These are phyloP conservation scores for Seladonia tumulorum DNA, from an alignment of 2,888 invertebrate species.

Conservation along the genomic window DNA sequence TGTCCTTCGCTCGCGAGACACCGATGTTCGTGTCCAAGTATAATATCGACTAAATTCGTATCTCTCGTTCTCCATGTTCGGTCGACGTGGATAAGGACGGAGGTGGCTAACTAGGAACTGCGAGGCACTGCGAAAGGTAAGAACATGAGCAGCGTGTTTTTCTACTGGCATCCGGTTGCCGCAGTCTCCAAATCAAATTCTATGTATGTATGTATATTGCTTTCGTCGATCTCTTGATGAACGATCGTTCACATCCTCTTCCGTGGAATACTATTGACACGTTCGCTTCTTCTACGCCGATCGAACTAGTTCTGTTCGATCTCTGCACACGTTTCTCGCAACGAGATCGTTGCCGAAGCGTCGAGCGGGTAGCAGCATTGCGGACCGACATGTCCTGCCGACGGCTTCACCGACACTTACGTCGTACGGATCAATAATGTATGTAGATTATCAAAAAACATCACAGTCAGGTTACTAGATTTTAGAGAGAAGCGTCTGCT, in stretches of 20 bases:
- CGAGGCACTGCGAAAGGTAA: conserved; percentile 70
- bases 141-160: conserved; percentile 62
- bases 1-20: not conserved
- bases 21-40: not conserved
- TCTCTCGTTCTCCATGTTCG: conserved; percentile 40
- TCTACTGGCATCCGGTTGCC: conserved; percentile 54
- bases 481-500: conserved; percentile 66
- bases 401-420: conserved; percentile 59
- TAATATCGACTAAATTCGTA: conserved; percentile 10
- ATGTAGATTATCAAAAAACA: conserved; percentile 80
- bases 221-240: conserved; percentile 38
- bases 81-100: conserved; percentile 77
- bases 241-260: not conserved
- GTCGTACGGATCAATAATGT: conserved; percentile 64
- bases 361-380: conserved; percentile 42
- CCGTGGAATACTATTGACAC: conserved; percentile 30
- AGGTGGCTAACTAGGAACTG: conserved; percentile 81
- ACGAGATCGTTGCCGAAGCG: not conserved
- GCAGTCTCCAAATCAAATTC: conserved; percentile 58
- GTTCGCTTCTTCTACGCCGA: not conserved
- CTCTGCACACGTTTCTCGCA: conserved; percentile 11
- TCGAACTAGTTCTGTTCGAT: conserved; percentile 11
- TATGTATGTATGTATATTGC: conserved; percentile 37
- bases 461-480: conserved; percentile 79
- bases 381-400: conserved; percentile 37